phyloP scores from a whole-genome alignment of 2,113 vertebrate genomes.

The Ciconia maguari region DNA sequence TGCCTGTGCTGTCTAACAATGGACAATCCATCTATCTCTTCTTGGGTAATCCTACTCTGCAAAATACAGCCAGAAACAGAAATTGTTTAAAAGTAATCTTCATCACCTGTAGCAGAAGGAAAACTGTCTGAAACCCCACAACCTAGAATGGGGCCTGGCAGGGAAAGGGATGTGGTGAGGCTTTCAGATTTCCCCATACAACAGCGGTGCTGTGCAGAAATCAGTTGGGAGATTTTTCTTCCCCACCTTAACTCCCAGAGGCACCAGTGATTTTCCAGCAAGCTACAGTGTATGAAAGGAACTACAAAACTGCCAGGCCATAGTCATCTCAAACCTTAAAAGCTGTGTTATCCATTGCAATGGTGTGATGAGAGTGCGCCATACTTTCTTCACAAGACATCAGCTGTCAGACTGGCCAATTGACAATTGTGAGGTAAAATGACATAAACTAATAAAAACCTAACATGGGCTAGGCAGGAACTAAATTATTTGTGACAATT shows the following conservation, averaged over 20 bases:
- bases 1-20: background rate
- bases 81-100: background rate
- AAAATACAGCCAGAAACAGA: background rate
- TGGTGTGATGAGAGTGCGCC: background rate
- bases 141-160: background rate
- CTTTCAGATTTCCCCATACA: background rate
- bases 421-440: background rate
- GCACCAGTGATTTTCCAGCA: background rate
- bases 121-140: background rate
- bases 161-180: background rate
- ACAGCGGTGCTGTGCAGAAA: background rate
- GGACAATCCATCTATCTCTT: background rate
- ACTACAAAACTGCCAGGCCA: background rate
- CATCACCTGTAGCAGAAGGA: background rate
- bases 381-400: background rate
- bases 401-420: background rate
- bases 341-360: background rate
- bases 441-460: background rate
- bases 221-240: background rate
- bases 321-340: background rate
- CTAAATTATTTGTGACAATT: background rate
- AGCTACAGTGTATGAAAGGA: background rate
- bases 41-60: background rate
- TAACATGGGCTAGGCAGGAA: background rate
- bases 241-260: background rate